Conservation (phyloP, 2,797 vertebrate species). For the Gadopsis marmoratus region DNA sequence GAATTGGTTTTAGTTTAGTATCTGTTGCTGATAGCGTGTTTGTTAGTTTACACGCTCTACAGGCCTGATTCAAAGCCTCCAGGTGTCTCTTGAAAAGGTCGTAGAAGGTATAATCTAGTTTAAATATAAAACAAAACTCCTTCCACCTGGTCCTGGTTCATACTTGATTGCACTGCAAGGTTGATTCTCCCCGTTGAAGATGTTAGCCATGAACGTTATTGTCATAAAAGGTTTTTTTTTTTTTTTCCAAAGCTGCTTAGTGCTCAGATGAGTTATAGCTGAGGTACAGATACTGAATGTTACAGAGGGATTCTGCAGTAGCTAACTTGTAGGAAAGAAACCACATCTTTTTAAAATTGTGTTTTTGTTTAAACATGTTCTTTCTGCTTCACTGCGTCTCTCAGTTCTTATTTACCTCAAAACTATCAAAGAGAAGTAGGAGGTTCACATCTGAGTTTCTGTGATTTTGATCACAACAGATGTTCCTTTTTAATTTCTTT, state of each 20-base stretch:
- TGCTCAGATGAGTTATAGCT: not conserved
- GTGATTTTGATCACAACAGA: constrained; percentile 19
- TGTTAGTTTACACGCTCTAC: not conserved
- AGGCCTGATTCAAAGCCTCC: not conserved
- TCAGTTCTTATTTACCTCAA: constrained; percentile 25
- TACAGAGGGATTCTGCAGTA: not conserved
- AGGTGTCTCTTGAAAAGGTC: not conserved
- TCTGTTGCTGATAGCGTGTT: not conserved
- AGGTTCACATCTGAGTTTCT: constrained; percentile 13
- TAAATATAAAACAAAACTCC: not conserved
- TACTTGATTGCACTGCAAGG: not conserved
- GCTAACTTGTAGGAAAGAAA: not conserved
- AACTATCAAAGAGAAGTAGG: constrained; percentile 13
- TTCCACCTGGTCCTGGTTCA: not conserved
- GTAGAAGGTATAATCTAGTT: not conserved
- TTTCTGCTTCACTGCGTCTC: constrained; percentile 18
- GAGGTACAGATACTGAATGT: not conserved
- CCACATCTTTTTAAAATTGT: not conserved
- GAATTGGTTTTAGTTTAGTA: not conserved
- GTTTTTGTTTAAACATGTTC: not conserved
- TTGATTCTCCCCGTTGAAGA: not conserved
- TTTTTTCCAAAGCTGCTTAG: not conserved
- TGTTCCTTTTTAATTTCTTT: not conserved
- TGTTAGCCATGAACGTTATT: not conserved
- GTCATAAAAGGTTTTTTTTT: too few species aligned